phyloP scores from a whole-genome alignment of 1,140 invertebrate genomes.

The Sitodiplosis mosellana region DNA sequence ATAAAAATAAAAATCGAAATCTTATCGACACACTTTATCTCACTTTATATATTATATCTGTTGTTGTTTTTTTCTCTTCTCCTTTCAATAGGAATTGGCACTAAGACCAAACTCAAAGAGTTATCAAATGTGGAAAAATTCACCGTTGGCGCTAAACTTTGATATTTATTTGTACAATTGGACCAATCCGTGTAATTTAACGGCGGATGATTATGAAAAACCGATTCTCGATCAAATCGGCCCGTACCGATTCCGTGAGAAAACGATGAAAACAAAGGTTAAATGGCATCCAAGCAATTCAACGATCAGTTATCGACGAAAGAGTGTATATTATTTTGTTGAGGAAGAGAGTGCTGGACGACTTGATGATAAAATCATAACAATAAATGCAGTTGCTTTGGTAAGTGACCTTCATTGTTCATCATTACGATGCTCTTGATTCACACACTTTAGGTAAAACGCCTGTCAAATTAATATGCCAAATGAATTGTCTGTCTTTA shows the following conservation, averaged over 20 bases:
- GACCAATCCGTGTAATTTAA: slow-evolving; percentile 50
- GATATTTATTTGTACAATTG: slow-evolving; percentile 67
- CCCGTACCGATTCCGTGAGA: slow-evolving; percentile 52
- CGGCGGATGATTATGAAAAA: slow-evolving; percentile 27
- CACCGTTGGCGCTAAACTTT: slow-evolving; percentile 54
- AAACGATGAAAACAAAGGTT: slow-evolving; percentile 48
- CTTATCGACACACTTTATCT: too few species aligned
- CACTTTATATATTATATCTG: too few species aligned
- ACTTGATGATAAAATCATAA: slow-evolving; percentile 53
- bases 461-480: too few species aligned
- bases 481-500: too few species aligned
- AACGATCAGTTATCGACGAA: slow-evolving; percentile 62
- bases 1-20: too few species aligned
- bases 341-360: slow-evolving; percentile 48
- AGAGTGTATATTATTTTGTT: slow-evolving; percentile 58
- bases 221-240: slow-evolving; percentile 47
- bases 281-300: slow-evolving; percentile 49
- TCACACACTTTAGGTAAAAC: neutral
- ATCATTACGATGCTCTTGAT: neutral
- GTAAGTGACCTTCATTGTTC: slow-evolving; percentile 32
- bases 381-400: slow-evolving; percentile 63
- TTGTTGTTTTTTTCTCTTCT: too few species aligned
- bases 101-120: slow-evolving; percentile 37
- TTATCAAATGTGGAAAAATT: slow-evolving; percentile 49
- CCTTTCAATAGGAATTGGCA: slow-evolving; percentile 35